These are phyloP conservation scores for Lycodopsis pacificus DNA, from an alignment of 2,797 vertebrate species.

Conservation along the genomic window DNA sequence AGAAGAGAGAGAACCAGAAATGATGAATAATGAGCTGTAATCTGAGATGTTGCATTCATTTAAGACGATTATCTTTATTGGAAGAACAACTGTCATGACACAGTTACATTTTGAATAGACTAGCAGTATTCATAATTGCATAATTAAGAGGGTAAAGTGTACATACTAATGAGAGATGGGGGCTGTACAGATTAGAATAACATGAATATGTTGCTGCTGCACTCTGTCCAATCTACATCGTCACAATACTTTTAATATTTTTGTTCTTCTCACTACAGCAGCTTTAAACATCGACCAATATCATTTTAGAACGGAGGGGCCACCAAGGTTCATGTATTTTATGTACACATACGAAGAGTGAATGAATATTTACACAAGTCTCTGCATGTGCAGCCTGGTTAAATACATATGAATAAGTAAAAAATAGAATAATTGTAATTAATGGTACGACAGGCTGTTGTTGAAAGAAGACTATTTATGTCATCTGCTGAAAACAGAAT, in stretches of 20 bases:
- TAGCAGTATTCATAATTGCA: slow-evolving; percentile 3
- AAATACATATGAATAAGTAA: not conserved
- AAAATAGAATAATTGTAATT: not conserved
- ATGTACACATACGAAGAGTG: slow-evolving; percentile 15
- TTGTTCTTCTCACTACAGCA: not conserved
- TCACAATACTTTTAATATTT: slow-evolving; percentile 14
- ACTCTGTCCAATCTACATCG: not conserved
- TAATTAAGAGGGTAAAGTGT: not conserved
- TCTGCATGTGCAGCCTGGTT: not conserved
- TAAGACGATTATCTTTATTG: slow-evolving; percentile 49
- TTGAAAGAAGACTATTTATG: not conserved
- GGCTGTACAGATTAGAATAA: slow-evolving; percentile 21
- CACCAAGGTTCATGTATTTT: slow-evolving; percentile 2
- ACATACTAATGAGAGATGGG: not conserved
- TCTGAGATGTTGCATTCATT: slow-evolving; percentile 11
- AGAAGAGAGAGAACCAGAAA: not conserved
- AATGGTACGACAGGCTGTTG: not conserved
- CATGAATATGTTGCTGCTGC: slow-evolving; percentile 8
- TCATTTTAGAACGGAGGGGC: slow-evolving; percentile 4
- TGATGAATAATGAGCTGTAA: slow-evolving; percentile 17
- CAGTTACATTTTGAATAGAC: slow-evolving; percentile 33
- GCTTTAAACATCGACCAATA: not conserved
- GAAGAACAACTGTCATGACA: slow-evolving; percentile 27
- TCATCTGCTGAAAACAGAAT: not conserved
- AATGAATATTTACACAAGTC: slow-evolving; percentile 17